Evolutionary conservation across 2,797 vertebrate species (phyloP), one percentile per base, ranked within the genome.

Genomic region (Cuniculus paca): DNA sequence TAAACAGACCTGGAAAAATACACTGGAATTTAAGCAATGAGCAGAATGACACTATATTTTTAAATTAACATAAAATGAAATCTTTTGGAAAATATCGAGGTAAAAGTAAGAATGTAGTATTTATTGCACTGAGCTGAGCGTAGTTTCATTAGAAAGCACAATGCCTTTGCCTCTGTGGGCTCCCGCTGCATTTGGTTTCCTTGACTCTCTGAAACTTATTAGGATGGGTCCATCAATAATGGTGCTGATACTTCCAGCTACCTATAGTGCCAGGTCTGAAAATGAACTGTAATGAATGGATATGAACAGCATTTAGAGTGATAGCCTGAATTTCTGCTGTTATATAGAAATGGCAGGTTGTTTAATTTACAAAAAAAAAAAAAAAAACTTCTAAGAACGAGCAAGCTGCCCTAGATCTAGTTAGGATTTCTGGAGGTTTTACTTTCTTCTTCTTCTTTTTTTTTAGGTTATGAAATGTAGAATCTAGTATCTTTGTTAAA

Each of bases 401-500:
- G 22, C 20, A 94, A 88, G 16, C 60, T 75, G 89, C 58, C 31
- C 85, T 95, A n/a, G n/a, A n/a, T 90, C 11, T 82, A 95, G 89
- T 95, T n/a, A 75, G 97, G 2, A 85, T 95, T 96, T 91, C 36
- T 97, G 45, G 9, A 88, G 54, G 45, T 48, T 48, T 48, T 48
- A n/a, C n/a, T 48, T 48, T 48, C 9, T 48, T 48, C 11, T 61
- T 11, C 28, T 61, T 61, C 4, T 56, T 56, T 48, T 94, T 95
- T 95, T 85, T 63, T 92, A 88, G 16, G 74, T 4, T 81, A 22
- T 54, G 16, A 75, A 2, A 1, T 97, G 84, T 97, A 95, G 60
- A 97, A 83, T 80, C 77, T 2, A 56, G 48, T 68, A n/a, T 45
- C 20, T 97, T 90, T 95, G 79, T 98, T 98, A 98, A 98, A 96